Evolutionary conservation across 2,113 vertebrate genomes (phyloP), one percentile per base, ranked within the genome.

Genomic region (Ondatra zibethicus): DNA sequence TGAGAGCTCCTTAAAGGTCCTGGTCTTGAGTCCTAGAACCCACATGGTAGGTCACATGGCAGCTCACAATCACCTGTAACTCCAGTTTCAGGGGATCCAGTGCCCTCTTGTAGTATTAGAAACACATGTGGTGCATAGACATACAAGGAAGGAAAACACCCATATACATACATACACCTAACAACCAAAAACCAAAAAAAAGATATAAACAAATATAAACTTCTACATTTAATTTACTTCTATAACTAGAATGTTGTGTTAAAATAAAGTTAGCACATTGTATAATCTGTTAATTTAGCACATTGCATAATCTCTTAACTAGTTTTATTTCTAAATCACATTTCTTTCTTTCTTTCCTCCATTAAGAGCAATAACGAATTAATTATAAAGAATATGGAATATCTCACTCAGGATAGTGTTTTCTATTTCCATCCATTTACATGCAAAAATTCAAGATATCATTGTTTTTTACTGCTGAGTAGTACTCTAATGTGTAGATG

Each of bases 361-460:
- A 87, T 72, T 92, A 61, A 65, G 87, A 92, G 39, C 81, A 77
- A 31, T 50, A 95, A 63, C 0, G 55, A 45, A 76, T 75, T 96
- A 45, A 91, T 50, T 65, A 86, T 50, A 33, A 90, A 45, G 85
- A 89, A 76, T 52, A 61, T 10, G 17, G 12, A 92, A 88, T 58
- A 58, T 58, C 58, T 58, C 58, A 58, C 58, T 58, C 5, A 58
- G 19, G 58, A 58, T 5, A 58, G 19, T 58, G 58, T 58, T 58
- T 58, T 58, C 58, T 58, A 58, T 58, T 21, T 58, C 58, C 58
- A 58, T 58, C 5, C 17, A 58, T 58, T 58, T 58, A 19, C 55
- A 58, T 58, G 19, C 55, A 58, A 58, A 58, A 58, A 58, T 58
- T 58, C 55, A 58, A 58, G 55, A 58, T 58, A 17, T 58, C 55